Percentiles rank a stretch among this genome's conserved stretches.
phyloP scores from a whole-genome alignment of 2,113 vertebrate genomes.

The Miniopterus natalensis region DNA sequence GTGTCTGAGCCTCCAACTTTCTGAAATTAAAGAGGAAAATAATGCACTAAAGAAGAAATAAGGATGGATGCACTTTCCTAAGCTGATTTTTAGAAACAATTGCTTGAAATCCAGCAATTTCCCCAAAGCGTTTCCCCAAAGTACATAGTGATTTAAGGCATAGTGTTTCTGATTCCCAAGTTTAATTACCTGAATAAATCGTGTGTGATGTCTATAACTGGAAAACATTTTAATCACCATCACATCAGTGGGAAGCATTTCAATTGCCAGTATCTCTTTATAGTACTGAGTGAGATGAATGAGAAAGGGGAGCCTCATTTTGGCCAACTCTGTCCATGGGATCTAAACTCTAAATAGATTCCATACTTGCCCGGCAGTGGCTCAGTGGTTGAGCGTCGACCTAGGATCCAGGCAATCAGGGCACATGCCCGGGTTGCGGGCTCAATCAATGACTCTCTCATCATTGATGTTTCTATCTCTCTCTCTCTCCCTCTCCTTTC shows the following conservation, averaged over 20 bases:
- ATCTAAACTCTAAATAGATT: neutral
- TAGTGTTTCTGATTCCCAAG: neutral
- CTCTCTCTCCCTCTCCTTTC: too few species aligned
- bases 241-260: neutral
- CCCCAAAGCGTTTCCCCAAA: neutral
- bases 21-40: constrained; percentile 85
- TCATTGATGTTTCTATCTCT: too few species aligned
- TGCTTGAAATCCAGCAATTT: neutral
- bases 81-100: neutral
- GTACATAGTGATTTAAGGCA: neutral
- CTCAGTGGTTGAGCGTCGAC: too few species aligned
- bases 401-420: too few species aligned
- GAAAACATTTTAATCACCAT: neutral
- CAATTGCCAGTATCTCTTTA: neutral
- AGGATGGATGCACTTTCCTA: neutral
- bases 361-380: neutral
- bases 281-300: neutral
- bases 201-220: neutral
- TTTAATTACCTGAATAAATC: neutral
- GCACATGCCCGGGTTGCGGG: too few species aligned
- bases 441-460: too few species aligned
- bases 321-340: neutral
- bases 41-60: constrained; percentile 8
- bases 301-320: neutral
- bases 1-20: constrained; percentile 87